A percentile compares a stretch with the other conserved stretches of the same genome.
These are phyloP conservation scores for Sycophaga agraensis DNA, from an alignment of 1,140 invertebrate species.

Conservation along the genomic window DNA sequence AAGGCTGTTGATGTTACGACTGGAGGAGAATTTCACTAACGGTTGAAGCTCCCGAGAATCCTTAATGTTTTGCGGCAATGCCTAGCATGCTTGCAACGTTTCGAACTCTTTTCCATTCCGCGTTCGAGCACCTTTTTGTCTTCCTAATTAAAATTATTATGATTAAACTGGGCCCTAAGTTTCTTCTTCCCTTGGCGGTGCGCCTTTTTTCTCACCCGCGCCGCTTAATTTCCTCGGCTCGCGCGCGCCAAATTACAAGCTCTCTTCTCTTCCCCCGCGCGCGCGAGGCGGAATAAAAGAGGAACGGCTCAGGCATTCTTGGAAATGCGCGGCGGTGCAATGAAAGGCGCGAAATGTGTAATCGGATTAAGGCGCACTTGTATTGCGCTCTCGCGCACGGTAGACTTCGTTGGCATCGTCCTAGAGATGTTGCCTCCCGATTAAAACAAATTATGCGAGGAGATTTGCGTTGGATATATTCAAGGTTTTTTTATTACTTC, in stretches of 20 bases:
- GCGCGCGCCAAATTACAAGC: no score
- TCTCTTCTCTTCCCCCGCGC: no score
- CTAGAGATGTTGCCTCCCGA: not conserved
- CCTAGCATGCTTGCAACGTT: not conserved
- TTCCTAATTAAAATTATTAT: constrained; percentile 28
- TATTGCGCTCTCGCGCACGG: not conserved
- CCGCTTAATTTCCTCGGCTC: no score
- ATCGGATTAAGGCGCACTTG: constrained; percentile 17
- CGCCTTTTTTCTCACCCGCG: no score
- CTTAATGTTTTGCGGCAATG: not conserved
- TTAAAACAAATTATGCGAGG: constrained; percentile 3
- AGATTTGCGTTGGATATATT: not conserved
- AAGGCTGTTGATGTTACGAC: not conserved
- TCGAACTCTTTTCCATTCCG: not conserved
- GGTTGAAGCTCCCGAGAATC: not conserved
- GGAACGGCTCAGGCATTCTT: no score
- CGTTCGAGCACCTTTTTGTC: not conserved
- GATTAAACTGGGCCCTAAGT: not conserved
- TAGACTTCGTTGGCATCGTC: not conserved
- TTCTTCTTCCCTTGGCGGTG: no score
- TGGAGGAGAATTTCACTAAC: constrained; percentile 4
- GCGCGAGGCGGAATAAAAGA: no score
- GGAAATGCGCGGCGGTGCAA: constrained; percentile 3
- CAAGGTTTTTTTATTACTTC: not conserved
- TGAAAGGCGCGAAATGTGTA: constrained; percentile 14